phyloP scores from a whole-genome alignment of 1,140 invertebrate genomes.

The Orius insidiosus region DNA sequence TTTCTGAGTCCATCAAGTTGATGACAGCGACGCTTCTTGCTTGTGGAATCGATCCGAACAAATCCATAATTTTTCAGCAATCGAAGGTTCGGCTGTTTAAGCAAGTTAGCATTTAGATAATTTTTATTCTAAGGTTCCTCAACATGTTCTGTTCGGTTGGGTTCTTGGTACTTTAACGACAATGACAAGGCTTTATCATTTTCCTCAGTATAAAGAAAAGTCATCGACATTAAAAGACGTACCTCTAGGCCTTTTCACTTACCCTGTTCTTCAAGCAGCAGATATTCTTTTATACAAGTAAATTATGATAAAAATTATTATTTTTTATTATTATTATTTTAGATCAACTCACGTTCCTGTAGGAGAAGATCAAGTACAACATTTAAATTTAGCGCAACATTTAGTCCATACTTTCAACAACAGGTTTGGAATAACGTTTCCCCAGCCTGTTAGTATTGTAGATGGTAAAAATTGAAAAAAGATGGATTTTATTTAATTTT shows the following conservation, averaged over 20 bases:
- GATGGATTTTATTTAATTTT: neutral
- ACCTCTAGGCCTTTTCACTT: conserved; percentile 71
- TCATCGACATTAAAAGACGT: conserved; percentile 52
- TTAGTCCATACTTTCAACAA: conserved; percentile 67
- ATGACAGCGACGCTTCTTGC: conserved; percentile 74
- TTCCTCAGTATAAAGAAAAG: conserved; percentile 90
- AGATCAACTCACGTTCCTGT: conserved; percentile 86
- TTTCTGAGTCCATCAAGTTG: conserved; percentile 54
- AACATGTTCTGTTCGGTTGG: conserved; percentile 82
- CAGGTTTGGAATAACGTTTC: conserved; percentile 57
- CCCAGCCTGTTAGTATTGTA: conserved; percentile 46
- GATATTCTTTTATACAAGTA: conserved; percentile 89
- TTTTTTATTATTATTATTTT: conserved; percentile 19
- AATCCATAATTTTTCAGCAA: conserved; percentile 78
- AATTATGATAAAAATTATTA: conserved; percentile 17
- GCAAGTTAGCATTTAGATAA: neutral
- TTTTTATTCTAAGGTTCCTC: neutral
- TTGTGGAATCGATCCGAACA: conserved; percentile 75
- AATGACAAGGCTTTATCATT: conserved; percentile 59
- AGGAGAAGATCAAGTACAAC: conserved; percentile 86
- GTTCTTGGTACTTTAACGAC: conserved; percentile 70
- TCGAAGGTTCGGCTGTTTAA: conserved; percentile 46
- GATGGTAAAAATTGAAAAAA: conserved; percentile 24
- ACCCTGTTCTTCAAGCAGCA: conserved; percentile 87
- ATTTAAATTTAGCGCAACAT: conserved; percentile 76